Percentiles rank a stretch among this genome's conserved stretches.
Evolutionary conservation across 2,113 vertebrate species (phyloP).

Genomic region (Sinocyclocheilus anophthalmus): DNA sequence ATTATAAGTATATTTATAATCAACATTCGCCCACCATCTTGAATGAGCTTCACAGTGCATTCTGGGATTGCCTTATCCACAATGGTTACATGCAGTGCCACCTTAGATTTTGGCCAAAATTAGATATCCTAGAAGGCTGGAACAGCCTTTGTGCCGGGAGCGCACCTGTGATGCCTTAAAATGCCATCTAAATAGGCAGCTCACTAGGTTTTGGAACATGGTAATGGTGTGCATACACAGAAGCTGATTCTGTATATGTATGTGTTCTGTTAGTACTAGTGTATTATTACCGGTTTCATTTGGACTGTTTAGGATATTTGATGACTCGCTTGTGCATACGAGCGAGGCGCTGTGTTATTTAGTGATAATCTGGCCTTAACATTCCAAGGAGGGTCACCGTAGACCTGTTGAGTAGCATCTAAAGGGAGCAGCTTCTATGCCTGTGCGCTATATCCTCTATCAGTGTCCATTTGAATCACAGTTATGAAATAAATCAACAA

Average conservation of each 20-base stretch:
- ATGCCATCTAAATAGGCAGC: neutral
- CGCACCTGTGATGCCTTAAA: neutral
- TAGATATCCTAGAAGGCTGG: neutral
- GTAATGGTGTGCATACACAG: neutral
- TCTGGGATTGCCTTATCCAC: neutral
- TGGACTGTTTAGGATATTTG: neutral
- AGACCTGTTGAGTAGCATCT: constrained; percentile 37
- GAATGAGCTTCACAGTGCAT: neutral
- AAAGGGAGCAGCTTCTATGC: constrained; percentile 32
- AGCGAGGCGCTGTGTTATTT: constrained; percentile 38
- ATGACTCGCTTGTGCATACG: neutral
- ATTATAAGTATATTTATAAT: neutral
- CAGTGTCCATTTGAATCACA: neutral
- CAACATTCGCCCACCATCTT: neutral
- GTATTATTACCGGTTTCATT: neutral
- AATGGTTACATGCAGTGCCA: neutral
- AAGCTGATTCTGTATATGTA: neutral
- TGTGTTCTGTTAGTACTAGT: neutral
- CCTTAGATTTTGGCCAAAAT: constrained; percentile 5
- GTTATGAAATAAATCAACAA: constrained; percentile 6
- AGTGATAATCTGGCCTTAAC: constrained; percentile 54
- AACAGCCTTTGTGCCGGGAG: neutral
- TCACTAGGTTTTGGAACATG: constrained; percentile 27
- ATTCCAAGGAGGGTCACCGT: constrained; percentile 42
- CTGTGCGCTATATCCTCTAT: neutral